Evolutionary conservation across 2,888 invertebrate species (phyloP), one percentile per base, ranked within the genome.

Genomic region (Cosmia trapezina): DNA sequence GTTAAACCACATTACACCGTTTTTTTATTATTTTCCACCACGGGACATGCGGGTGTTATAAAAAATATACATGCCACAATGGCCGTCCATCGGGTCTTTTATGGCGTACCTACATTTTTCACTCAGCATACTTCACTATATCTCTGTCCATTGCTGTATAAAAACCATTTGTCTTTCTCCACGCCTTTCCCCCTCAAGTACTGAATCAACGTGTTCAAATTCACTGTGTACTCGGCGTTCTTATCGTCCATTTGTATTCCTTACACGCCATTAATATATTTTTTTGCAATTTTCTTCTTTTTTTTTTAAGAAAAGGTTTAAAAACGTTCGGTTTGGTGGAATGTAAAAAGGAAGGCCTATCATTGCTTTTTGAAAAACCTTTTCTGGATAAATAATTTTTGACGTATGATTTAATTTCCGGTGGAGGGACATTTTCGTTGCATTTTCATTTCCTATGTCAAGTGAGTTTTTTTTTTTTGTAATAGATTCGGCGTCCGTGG

Each of bases 401-500:
- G 87, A 87, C 68, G 77, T 81, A 87, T 81, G 87, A 80, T 78
- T 87, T 83, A 85, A 87, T 87, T 87, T 87, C 87, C 87, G 85
- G 47, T 76, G 41, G 56, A 12, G 70, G 54, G 73, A 78, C 73
- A 73, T 69, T 86, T 81, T 70, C 43, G 85, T 78, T 84, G 85
- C 83, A 85, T 86, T 84, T 83, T 82, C 74, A 84, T 87, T 86
- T 87, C 84, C 81, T 69, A 61, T 77, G 69, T 75, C 49, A 74
- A 62, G 60, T 57, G 17, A 60, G 47, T 45, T 71, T 78, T 81
- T 81, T 86, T 47, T 79, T 85, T 83, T 87, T 88, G 65, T 69
- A 69, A 86, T 97, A 96, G 98, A 98, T 96, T 97, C 98, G 77
- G 98, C 98, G 83, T 98, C 98, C 83, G 98, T 98, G 88, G 97